Evolutionary conservation across 2,113 vertebrate species (phyloP), one percentile per base, ranked within the genome.

Genomic region (Carassius gibelio): DNA sequence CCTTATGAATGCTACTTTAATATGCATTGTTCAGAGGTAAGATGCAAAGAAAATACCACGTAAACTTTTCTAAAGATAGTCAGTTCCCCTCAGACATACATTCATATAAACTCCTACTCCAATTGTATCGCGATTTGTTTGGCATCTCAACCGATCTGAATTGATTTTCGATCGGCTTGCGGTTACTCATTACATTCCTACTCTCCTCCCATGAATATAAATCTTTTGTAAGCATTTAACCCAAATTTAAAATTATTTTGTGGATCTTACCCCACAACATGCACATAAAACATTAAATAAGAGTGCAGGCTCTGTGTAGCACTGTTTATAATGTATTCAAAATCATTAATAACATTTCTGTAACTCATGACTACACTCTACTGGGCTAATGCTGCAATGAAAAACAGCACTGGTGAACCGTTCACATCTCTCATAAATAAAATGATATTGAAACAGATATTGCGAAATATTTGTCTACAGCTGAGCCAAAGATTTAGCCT

Each of bases 361-460:
- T 45, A 78, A 77, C 62, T 30, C 15, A 34, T 23, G 21, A 59
- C 64, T 88, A 57, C 87, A 80, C 84, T 50, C 69, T 86, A 72
- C 68, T 86, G 84, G 84, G 42, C 48, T 74, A 81, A 75, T 15
- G 19, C 13, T 21, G 34, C 1, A 8, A 59, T 59, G 30, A 75
- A 45, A 76, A 86, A 48, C 55, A 61, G 38, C n/a, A 66, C 4
- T 55, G 4, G 2, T 6, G 15, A 42, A 45, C 61, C 0, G 8
- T 71, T 59, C 14, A 42, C 42, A 42, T 42, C 1, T 7, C 42
- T 42, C 8, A 36, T 36, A n/a, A 77, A 77, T 19, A 59, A 4
- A 77, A 77, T n/a, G 1, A 36, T 57, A 13, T 42, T 71, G 2
- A 36, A 74, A 45, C 45, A 45, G 11, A 62, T 62, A 61, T 62